Conservation (phyloP, 2,797 vertebrate genomes). For the Eremophila alpestris region DNA sequence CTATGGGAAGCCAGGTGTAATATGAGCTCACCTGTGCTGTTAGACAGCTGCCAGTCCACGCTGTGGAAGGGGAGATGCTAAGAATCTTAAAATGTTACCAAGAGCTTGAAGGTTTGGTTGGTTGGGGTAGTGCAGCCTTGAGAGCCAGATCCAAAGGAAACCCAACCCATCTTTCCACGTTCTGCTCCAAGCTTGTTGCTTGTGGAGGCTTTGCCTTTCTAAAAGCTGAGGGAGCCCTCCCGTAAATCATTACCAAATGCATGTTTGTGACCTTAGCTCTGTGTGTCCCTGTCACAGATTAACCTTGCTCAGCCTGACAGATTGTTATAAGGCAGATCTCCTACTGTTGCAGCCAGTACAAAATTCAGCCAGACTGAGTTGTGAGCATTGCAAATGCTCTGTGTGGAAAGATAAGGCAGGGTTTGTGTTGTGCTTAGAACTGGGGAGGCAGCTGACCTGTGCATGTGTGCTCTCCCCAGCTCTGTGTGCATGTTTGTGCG, state of each 20-base stretch:
- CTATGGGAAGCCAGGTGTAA: background rate
- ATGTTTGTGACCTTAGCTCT: background rate
- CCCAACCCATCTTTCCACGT: background rate
- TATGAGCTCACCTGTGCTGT: rapidly evolving
- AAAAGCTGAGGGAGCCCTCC: background rate
- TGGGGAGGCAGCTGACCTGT: background rate
- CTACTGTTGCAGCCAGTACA: background rate
- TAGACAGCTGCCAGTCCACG: background rate
- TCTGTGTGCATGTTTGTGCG: background rate
- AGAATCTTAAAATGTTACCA: background rate
- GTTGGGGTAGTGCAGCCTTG: background rate
- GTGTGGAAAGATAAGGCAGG: background rate
- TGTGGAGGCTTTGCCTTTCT: background rate
- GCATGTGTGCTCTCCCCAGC: rapidly evolving
- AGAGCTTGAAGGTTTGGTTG: background rate
- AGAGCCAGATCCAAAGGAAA: background rate
- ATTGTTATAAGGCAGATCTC: background rate
- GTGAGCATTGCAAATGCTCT: background rate
- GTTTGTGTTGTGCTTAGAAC: background rate
- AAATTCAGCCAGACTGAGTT: background rate
- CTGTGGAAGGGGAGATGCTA: background rate
- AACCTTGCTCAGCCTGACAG: background rate
- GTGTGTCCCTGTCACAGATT: background rate
- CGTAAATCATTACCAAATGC: background rate
- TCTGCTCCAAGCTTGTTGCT: background rate